phyloP scores from a whole-genome alignment of 2,888 invertebrate genomes.

The Cheilosia variabilis region DNA sequence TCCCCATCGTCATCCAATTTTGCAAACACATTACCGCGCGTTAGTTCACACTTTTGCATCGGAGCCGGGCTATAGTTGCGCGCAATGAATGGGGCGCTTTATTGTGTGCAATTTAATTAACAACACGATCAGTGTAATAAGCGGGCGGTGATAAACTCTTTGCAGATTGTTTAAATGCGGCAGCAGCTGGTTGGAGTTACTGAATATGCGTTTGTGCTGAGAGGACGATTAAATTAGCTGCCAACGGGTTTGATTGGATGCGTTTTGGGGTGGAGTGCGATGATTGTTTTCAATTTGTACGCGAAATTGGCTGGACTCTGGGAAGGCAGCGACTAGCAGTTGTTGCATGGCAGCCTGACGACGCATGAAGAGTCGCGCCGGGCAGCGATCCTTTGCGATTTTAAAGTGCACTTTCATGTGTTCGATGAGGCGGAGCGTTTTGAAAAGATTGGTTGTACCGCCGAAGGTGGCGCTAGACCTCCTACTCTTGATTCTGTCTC shows the following conservation, averaged over 20 bases:
- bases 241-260: slow-evolving; percentile 61
- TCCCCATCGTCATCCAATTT: neutral
- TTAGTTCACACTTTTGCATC: slow-evolving; percentile 64
- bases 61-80: neutral
- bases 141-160: slow-evolving; percentile 62
- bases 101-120: slow-evolving; percentile 72
- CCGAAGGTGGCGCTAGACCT: no score
- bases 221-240: slow-evolving; percentile 64
- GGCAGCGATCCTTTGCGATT: no score
- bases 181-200: slow-evolving; percentile 41
- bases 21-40: slow-evolving; percentile 33
- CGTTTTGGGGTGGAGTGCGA: slow-evolving; percentile 68
- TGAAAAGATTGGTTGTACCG: no score
- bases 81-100: slow-evolving; percentile 63
- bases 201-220: neutral
- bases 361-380: no score
- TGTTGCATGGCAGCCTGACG: no score
- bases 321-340: no score
- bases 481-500: no score
- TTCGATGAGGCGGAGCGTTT: no score
- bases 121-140: slow-evolving; percentile 70
- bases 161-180: slow-evolving; percentile 56
- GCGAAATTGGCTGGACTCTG: slow-evolving; percentile 31
- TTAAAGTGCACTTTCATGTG: no score
- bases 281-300: slow-evolving; percentile 70